A percentile compares a stretch with the other conserved stretches of the same genome.
Evolutionary conservation across 2,888 invertebrate genomes (phyloP).

Genomic region (Subacronicta megacephala): DNA sequence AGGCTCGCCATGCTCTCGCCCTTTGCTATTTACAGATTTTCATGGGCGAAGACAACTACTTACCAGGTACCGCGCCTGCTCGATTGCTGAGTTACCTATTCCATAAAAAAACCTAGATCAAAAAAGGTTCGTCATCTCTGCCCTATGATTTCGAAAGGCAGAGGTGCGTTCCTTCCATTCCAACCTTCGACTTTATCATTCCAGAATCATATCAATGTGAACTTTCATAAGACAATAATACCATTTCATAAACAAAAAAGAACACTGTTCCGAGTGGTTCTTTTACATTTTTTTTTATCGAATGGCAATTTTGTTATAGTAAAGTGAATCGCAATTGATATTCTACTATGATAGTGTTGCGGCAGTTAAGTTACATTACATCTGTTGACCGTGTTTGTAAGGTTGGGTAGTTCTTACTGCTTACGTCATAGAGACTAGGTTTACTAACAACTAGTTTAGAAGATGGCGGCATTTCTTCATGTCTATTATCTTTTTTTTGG

Average conservation of each 20-base stretch:
- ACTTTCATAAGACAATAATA: no score
- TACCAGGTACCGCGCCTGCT: no score
- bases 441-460: conserved; percentile 33
- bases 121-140: no score
- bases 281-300: conserved; percentile 8
- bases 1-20: no score
- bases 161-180: no score
- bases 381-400: conserved; percentile 42
- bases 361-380: conserved; percentile 54
- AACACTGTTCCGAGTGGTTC: not conserved
- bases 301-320: not conserved
- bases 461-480: conserved; percentile 28
- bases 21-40: no score
- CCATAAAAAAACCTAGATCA: no score
- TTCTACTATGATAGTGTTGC: conserved; percentile 63
- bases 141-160: no score
- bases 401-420: conserved; percentile 37
- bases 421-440: conserved; percentile 29
- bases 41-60: no score
- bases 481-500: conserved; percentile 11
- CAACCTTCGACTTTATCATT: no score
- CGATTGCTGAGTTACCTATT: no score
- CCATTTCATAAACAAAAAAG: not conserved
- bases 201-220: no score
- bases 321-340: conserved; percentile 64